Evolutionary conservation across 2,888 invertebrate genomes (phyloP).

Genomic region (Caenorhabditis virilis): DNA sequence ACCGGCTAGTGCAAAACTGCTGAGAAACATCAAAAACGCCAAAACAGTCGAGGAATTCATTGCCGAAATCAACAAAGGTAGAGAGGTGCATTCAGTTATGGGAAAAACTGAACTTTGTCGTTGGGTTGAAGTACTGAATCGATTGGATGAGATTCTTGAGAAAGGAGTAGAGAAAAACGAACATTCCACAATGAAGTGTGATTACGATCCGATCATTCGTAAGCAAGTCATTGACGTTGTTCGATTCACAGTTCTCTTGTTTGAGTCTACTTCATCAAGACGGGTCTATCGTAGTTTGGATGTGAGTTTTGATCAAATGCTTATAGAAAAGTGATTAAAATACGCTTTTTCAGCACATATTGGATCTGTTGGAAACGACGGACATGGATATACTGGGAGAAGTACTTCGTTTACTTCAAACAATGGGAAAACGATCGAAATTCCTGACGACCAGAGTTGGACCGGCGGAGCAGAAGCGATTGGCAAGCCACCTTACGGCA

Average conservation of each 20-base stretch:
- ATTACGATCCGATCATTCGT: slow-evolving; percentile 8
- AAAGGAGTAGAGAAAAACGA: slow-evolving; percentile 26
- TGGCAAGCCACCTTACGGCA: slow-evolving; percentile 54
- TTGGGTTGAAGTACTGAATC: slow-evolving; percentile 60
- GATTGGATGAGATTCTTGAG: slow-evolving; percentile 58
- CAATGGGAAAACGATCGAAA: slow-evolving; percentile 62
- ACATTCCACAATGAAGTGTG: slow-evolving; percentile 18
- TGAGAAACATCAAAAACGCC: slow-evolving; percentile 20
- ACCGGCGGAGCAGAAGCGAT: slow-evolving; percentile 37
- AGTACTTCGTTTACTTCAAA: slow-evolving; percentile 55
- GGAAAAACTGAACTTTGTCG: slow-evolving; percentile 58
- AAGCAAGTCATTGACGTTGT: slow-evolving; percentile 38
- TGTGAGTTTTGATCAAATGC: slow-evolving; percentile 20
- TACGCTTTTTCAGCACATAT: slow-evolving; percentile 45
- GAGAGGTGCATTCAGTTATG: slow-evolving; percentile 39
- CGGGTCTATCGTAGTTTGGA: slow-evolving; percentile 59
- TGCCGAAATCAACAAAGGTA: slow-evolving; percentile 36
- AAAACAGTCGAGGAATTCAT: slow-evolving; percentile 34
- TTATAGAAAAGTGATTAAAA: neutral
- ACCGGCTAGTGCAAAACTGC: slow-evolving; percentile 24
- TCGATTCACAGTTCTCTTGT: slow-evolving; percentile 59
- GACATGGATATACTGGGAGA: slow-evolving; percentile 56
- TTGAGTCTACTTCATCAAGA: slow-evolving; percentile 64
- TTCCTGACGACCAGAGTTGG: slow-evolving; percentile 47
- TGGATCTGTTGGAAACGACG: slow-evolving; percentile 53